Evolutionary conservation across 2,797 vertebrate genomes (phyloP).

Genomic region (Parauchenoglanis punctatus): DNA sequence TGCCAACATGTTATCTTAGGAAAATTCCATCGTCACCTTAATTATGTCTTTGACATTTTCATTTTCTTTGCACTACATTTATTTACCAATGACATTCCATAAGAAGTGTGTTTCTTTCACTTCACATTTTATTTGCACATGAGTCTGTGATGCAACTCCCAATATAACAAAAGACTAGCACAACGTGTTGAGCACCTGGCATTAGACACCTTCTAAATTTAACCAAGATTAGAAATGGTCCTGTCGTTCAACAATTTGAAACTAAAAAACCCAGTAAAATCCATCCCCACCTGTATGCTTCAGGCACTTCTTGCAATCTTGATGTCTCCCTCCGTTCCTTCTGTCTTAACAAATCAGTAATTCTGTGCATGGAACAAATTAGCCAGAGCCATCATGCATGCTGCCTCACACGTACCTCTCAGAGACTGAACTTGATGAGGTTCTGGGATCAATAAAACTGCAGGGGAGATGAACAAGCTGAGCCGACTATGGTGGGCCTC

Average conservation of each 20-base stretch:
- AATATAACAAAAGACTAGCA: slow-evolving; percentile 24
- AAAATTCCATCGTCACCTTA: slow-evolving; percentile 1
- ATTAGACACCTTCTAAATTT: slow-evolving; percentile 28
- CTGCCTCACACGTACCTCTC: slow-evolving; percentile 57
- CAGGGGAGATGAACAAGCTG: slow-evolving; percentile 39
- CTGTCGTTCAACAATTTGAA: slow-evolving; percentile 20
- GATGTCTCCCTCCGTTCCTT: not conserved
- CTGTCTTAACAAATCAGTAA: slow-evolving; percentile 40
- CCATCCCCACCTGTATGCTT: slow-evolving; percentile 22
- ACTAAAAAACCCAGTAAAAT: slow-evolving; percentile 15
- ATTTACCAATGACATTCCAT: not conserved
- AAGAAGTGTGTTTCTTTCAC: not conserved
- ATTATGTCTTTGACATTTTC: slow-evolving; percentile 19
- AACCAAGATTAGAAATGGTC: slow-evolving; percentile 12
- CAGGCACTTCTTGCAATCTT: not conserved
- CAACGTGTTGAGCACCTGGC: slow-evolving; percentile 20
- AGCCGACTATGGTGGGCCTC: slow-evolving; percentile 50
- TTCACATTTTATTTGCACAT: slow-evolving; percentile 2
- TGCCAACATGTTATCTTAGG: slow-evolving; percentile 33
- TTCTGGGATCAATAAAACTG: slow-evolving; percentile 55
- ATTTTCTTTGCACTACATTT: slow-evolving; percentile 1
- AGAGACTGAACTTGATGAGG: slow-evolving; percentile 49
- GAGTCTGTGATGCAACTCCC: not conserved
- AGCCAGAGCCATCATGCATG: slow-evolving; percentile 38
- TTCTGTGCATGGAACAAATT: slow-evolving; percentile 58